These are phyloP conservation scores for Pangasius sanitwongsei DNA, from an alignment of 2,797 vertebrate species.

Conservation along the genomic window DNA sequence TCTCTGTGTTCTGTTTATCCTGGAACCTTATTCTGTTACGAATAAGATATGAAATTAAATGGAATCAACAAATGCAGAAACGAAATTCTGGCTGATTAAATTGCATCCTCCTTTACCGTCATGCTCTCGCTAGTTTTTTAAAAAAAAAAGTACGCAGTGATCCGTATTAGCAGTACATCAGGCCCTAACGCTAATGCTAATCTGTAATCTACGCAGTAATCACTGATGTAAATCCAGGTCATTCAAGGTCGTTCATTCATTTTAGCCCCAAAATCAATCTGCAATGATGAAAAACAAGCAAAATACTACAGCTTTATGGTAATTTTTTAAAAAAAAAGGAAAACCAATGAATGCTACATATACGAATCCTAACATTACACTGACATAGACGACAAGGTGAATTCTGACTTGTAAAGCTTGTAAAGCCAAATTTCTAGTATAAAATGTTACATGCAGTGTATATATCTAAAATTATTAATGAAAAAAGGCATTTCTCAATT, in stretches of 20 bases:
- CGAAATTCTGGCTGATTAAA: not conserved
- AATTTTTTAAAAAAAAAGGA: too few relatives aligned
- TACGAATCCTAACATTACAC: too few relatives aligned
- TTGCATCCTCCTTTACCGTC: not conserved
- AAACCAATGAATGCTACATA: too few relatives aligned
- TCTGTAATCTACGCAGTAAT: not conserved
- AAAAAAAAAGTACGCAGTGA: not conserved
- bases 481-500: not conserved
- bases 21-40: not conserved
- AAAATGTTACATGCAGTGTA: not conserved
- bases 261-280: not conserved
- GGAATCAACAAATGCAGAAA: not conserved
- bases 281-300: not conserved
- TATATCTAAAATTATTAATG: not conserved
- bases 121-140: not conserved
- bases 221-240: not conserved
- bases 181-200: too few relatives aligned
- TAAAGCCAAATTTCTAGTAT: not conserved
- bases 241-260: not conserved
- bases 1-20: not conserved
- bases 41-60: not conserved
- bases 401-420: not conserved
- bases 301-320: not conserved
- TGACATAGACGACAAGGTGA: not conserved
- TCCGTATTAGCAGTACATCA: not conserved